phyloP scores from a whole-genome alignment of 2,888 invertebrate species.

The Tachystola acroxantha region DNA sequence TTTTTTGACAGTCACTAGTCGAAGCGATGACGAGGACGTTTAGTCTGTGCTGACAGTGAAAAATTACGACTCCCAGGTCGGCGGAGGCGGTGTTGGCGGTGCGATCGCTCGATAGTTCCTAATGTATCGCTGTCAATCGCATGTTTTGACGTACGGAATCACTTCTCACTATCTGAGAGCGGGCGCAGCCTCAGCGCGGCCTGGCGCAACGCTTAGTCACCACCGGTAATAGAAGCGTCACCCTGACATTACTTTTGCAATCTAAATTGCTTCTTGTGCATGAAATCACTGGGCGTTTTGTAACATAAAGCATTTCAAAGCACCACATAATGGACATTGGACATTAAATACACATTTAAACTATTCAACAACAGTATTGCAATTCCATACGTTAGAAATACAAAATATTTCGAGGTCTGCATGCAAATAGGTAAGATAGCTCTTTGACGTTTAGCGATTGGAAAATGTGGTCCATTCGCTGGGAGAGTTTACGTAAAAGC shows the following conservation, averaged over 20 bases:
- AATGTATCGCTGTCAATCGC: slow-evolving; percentile 74
- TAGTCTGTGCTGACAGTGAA: slow-evolving; percentile 70
- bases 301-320: slow-evolving; percentile 10
- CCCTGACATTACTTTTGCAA: slow-evolving; percentile 37
- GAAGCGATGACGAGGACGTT: slow-evolving; percentile 66
- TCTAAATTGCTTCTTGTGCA: slow-evolving; percentile 35
- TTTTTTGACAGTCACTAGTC: slow-evolving; percentile 70
- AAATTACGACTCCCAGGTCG: slow-evolving; percentile 61
- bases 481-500: slow-evolving; percentile 44
- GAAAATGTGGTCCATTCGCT: slow-evolving; percentile 31
- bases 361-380: not conserved
- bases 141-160: slow-evolving; percentile 67
- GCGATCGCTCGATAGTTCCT: slow-evolving; percentile 67
- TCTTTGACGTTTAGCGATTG: slow-evolving; percentile 35
- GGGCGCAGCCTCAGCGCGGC: slow-evolving; percentile 25
- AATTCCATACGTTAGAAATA: no score
- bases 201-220: slow-evolving; percentile 50
- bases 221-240: slow-evolving; percentile 45
- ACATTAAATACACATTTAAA: slow-evolving; percentile 10
- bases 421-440: slow-evolving; percentile 20
- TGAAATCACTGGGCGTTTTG: slow-evolving; percentile 15
- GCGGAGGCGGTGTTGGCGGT: slow-evolving; percentile 41
- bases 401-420: not conserved
- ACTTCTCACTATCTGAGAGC: slow-evolving; percentile 50
- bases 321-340: slow-evolving; percentile 1